Percentiles rank a stretch among this genome's conserved stretches.
These are phyloP conservation scores for Spicauda simplicius DNA, from an alignment of 2,888 invertebrate genomes.

Conservation along the genomic window DNA sequence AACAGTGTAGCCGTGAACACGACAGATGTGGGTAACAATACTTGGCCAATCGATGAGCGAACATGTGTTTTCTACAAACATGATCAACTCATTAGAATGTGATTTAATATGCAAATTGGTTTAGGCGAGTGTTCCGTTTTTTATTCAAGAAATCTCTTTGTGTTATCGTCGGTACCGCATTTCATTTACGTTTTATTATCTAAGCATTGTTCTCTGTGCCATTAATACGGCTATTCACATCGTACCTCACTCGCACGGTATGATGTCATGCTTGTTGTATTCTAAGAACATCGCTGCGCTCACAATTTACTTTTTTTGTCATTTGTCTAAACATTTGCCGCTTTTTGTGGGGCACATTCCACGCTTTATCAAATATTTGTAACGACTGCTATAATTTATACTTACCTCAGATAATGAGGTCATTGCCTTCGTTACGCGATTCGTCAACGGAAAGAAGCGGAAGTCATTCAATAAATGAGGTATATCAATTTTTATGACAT, in stretches of 20 bases:
- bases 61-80: slow-evolving; percentile 52
- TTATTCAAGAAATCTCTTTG: slow-evolving; percentile 39
- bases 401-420: slow-evolving; percentile 50
- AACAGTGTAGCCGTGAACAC: slow-evolving; percentile 58
- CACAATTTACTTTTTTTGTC: slow-evolving; percentile 53
- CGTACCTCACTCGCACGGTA: slow-evolving; percentile 57
- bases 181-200: slow-evolving; percentile 61
- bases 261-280: slow-evolving; percentile 62
- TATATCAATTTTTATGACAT: neutral
- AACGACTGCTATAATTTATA: slow-evolving; percentile 46
- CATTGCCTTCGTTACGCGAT: slow-evolving; percentile 51
- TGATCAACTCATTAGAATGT: slow-evolving; percentile 41
- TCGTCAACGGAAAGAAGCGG: slow-evolving; percentile 4
- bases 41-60: slow-evolving; percentile 53
- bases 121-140: slow-evolving; percentile 46
- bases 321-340: slow-evolving; percentile 49
- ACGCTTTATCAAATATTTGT: slow-evolving; percentile 63
- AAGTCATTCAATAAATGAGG: neutral
- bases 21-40: slow-evolving; percentile 57
- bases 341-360: slow-evolving; percentile 54
- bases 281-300: slow-evolving; percentile 53
- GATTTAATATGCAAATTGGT: slow-evolving; percentile 33
- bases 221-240: slow-evolving; percentile 63
- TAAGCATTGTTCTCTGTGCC: slow-evolving; percentile 61
- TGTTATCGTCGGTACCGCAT: slow-evolving; percentile 47